phyloP scores from a whole-genome alignment of 2,888 invertebrate species.

The Nineta flava region DNA sequence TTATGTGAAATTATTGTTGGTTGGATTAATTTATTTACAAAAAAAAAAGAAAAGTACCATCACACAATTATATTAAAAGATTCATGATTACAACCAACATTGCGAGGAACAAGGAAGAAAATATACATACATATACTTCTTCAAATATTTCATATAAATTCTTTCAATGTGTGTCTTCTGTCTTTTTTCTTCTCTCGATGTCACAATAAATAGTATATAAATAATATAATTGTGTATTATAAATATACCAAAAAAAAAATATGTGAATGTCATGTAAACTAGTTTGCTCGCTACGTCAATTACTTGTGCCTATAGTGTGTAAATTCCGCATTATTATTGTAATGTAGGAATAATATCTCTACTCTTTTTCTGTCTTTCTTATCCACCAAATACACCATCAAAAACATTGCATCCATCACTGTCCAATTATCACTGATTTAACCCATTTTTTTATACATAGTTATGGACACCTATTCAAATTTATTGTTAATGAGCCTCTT shows the following conservation, averaged over 20 bases:
- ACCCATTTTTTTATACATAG: not conserved
- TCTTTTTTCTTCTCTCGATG: slow-evolving; percentile 3
- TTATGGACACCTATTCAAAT: too few species aligned
- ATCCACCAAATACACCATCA: not conserved
- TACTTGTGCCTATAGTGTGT: slow-evolving; percentile 38
- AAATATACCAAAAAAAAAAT: not conserved
- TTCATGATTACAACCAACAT: too few species aligned
- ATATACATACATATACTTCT: too few species aligned
- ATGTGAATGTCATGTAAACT: slow-evolving; percentile 5
- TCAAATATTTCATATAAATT: not conserved
- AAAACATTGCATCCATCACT: not conserved
- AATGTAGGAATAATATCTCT: slow-evolving; percentile 3
- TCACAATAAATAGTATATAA: not conserved
- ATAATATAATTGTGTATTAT: too few species aligned
- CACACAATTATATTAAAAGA: too few species aligned
- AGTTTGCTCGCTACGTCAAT: slow-evolving; percentile 27
- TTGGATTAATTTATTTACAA: not conserved
- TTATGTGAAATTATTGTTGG: not conserved
- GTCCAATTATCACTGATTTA: slow-evolving; percentile 1
- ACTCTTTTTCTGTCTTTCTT: slow-evolving; percentile 1
- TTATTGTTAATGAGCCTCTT: too few species aligned
- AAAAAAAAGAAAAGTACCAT: too few species aligned
- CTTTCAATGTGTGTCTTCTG: slow-evolving; percentile 3
- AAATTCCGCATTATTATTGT: slow-evolving; percentile 6
- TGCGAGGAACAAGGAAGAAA: too few species aligned